Evolutionary conservation across 2,797 vertebrate species (phyloP).

Genomic region (Malurus leucopterus): DNA sequence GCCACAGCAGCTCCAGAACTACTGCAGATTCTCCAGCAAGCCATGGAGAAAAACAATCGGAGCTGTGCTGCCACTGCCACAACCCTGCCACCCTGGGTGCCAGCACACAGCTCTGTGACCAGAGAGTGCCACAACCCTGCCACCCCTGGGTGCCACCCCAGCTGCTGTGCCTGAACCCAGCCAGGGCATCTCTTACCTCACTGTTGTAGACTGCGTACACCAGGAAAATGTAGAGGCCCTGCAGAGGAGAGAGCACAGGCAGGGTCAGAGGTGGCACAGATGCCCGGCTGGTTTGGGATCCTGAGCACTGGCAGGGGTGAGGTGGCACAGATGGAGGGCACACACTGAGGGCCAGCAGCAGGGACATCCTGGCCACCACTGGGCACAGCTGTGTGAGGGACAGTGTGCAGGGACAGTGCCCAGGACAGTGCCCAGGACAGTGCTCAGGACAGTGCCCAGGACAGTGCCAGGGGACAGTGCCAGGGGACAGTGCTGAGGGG

Average conservation of each 20-base stretch:
- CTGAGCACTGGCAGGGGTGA: not conserved
- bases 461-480: not conserved
- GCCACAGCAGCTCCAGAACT: not conserved
- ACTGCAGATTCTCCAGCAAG: not conserved
- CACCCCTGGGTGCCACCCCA: fast-evolving
- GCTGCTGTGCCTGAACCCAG: not conserved
- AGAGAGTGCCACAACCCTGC: not conserved
- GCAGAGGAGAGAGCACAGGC: not conserved
- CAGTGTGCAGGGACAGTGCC: too few relatives aligned
- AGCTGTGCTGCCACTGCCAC: not conserved
- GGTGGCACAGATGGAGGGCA: not conserved
- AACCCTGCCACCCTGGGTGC: not conserved
- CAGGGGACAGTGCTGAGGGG: not conserved
- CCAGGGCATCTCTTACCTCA: constrained; percentile 74
- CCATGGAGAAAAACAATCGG: fast-evolving
- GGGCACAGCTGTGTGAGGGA: not conserved
- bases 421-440: not conserved
- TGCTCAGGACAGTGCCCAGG: not conserved
- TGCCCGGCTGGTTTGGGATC: fast-evolving
- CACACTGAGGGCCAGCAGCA: fast-evolving
- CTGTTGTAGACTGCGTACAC: constrained; percentile 88
- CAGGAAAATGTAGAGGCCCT: constrained; percentile 92
- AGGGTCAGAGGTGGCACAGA: not conserved
- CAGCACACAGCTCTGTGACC: fast-evolving
- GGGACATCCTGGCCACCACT: fast-evolving